A percentile compares a stretch with the other conserved stretches of the same genome.
phyloP scores from a whole-genome alignment of 2,797 vertebrate species.

The Trichosurus vulpecula region DNA sequence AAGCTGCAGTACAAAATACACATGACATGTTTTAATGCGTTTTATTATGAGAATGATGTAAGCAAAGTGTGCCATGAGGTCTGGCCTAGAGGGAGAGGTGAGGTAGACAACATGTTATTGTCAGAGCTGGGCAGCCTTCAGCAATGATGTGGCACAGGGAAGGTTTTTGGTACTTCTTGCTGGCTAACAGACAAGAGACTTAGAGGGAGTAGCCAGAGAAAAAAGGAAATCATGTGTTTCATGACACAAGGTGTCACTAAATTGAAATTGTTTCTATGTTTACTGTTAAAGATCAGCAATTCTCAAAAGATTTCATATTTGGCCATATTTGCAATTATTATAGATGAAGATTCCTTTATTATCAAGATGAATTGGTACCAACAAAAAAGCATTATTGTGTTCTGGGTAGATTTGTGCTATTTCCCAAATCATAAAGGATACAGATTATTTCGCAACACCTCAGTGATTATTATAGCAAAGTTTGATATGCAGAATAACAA shows the following conservation, averaged over 20 bases:
- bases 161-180: neutral
- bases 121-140: neutral
- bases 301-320: constrained; percentile 27
- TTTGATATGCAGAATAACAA: neutral
- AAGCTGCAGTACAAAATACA: neutral
- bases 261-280: constrained; percentile 31
- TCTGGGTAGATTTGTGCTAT: neutral
- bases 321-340: constrained; percentile 16
- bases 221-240: neutral
- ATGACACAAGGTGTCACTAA: constrained; percentile 23
- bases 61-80: neutral
- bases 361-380: constrained; percentile 26
- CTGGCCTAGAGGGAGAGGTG: neutral
- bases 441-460: constrained; percentile 22
- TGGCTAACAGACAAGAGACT: neutral
- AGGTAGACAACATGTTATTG: neutral
- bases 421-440: neutral
- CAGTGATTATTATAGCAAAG: neutral
- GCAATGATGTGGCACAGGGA: neutral
- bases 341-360: neutral
- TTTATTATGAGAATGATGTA: neutral
- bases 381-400: neutral
- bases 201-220: constrained; percentile 10
- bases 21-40: neutral
- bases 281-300: neutral